These are phyloP conservation scores for Chrysodeixis includens DNA, from an alignment of 2,888 invertebrate genomes.

Conservation along the genomic window DNA sequence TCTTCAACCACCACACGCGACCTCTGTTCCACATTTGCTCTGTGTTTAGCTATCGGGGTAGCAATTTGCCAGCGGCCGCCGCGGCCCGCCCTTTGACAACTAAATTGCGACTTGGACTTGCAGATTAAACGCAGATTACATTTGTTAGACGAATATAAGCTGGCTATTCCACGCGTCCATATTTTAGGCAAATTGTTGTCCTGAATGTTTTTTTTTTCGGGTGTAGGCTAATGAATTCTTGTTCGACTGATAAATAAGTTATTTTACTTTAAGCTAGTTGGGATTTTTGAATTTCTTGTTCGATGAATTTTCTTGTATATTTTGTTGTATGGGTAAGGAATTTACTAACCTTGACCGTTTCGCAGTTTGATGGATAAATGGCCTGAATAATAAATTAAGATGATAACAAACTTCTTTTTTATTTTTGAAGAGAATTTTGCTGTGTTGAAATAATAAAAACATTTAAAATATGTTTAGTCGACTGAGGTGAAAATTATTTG, in stretches of 20 bases:
- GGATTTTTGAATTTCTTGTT: too few species aligned
- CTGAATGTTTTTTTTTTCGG: conserved; percentile 8
- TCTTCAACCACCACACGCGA: background rate
- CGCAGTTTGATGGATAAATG: too few species aligned
- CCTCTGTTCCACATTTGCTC: conserved; percentile 22
- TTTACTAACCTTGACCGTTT: too few species aligned
- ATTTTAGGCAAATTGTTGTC: conserved; percentile 16
- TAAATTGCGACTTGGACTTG: conserved; percentile 71
- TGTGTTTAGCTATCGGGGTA: conserved; percentile 54
- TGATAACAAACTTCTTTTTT: too few species aligned
- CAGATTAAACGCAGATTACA: conserved; percentile 73
- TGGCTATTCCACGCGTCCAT: conserved; percentile 22
- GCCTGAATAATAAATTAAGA: too few species aligned
- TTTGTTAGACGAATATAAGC: conserved; percentile 57
- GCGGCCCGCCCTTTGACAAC: conserved; percentile 72
- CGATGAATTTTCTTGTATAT: too few species aligned
- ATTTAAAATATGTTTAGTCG: too few species aligned
- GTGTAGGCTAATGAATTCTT: conserved; percentile 17
- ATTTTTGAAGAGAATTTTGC: too few species aligned
- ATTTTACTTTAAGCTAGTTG: too few species aligned
- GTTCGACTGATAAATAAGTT: background rate
- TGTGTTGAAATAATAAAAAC: too few species aligned
- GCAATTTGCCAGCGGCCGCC: conserved; percentile 73
- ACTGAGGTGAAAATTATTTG: too few species aligned
- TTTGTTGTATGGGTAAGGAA: too few species aligned